phyloP scores from a whole-genome alignment of 1,140 invertebrate genomes.

The Hydropsyche tenuis region DNA sequence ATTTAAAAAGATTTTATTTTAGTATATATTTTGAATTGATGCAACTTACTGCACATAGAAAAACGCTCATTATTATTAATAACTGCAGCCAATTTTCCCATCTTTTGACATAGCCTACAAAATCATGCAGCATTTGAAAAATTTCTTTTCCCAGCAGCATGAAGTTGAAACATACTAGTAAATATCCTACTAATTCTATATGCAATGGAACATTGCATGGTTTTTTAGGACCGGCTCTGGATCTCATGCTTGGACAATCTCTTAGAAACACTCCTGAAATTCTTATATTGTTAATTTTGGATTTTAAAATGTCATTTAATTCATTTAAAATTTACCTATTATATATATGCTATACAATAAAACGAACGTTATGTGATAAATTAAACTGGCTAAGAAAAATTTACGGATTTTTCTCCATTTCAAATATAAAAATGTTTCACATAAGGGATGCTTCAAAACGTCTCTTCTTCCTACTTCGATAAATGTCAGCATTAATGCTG shows the following conservation, averaged over 20 bases:
- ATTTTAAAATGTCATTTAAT: no score
- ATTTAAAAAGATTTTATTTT: conserved; percentile 21
- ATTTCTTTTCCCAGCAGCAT: conserved; percentile 73
- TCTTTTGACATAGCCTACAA: conserved; percentile 73
- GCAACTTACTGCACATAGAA: conserved; percentile 65
- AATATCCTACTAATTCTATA: conserved; percentile 63
- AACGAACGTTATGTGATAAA: conserved; percentile 80
- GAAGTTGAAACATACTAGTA: conserved; percentile 68
- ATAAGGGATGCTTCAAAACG: conserved; percentile 79
- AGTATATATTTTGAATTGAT: not conserved
- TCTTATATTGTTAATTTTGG: not conserved
- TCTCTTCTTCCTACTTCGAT: conserved; percentile 78
- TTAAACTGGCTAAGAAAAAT: conserved; percentile 80
- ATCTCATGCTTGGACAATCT: conserved; percentile 52
- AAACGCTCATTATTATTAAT: conserved; percentile 73
- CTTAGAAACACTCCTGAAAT: conserved; percentile 56
- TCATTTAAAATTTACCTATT: conserved; percentile 63
- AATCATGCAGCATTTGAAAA: conserved; percentile 71
- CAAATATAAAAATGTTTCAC: conserved; percentile 79
- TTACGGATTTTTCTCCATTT: conserved; percentile 85
- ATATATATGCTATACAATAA: conserved; percentile 75
- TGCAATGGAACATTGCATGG: conserved; percentile 61
- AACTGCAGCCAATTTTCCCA: conserved; percentile 88
- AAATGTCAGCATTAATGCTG: conserved; percentile 75
- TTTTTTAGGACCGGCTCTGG: conserved; percentile 6